A percentile compares a stretch with the other conserved stretches of the same genome.
Conservation (phyloP, 2,113 vertebrate genomes). For the Daboia siamensis region DNA sequence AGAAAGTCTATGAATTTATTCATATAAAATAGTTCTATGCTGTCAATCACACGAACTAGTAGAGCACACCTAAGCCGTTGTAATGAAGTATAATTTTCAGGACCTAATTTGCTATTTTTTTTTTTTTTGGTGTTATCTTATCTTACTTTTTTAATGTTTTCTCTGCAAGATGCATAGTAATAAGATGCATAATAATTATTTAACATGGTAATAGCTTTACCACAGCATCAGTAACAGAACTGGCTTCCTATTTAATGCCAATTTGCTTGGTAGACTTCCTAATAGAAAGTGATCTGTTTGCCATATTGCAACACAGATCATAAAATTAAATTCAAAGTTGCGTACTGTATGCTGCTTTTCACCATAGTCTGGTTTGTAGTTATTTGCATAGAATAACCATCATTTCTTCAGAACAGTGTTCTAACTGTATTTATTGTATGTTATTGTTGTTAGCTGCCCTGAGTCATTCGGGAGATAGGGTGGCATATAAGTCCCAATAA, state of each 20-base stretch:
- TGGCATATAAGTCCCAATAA: too few species aligned
- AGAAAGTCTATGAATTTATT: neutral
- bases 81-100: neutral
- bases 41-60: neutral
- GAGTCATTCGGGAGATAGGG: too few species aligned
- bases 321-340: neutral
- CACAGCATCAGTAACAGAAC: too few species aligned
- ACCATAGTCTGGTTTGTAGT: neutral
- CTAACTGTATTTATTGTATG: too few species aligned
- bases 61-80: neutral
- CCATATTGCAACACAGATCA: neutral
- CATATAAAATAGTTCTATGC: neutral
- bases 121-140: neutral
- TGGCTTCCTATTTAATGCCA: neutral
- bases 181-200: neutral
- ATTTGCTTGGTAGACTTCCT: neutral
- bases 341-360: neutral
- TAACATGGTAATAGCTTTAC: too few species aligned
- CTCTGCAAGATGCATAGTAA: neutral
- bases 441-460: too few species aligned
- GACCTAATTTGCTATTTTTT: neutral
- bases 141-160: neutral
- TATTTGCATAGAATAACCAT: neutral
- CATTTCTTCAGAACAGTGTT: neutral
- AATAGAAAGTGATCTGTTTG: neutral